These are phyloP conservation scores for Frankliniella fusca DNA, from an alignment of 2,888 invertebrate species.

Conservation along the genomic window DNA sequence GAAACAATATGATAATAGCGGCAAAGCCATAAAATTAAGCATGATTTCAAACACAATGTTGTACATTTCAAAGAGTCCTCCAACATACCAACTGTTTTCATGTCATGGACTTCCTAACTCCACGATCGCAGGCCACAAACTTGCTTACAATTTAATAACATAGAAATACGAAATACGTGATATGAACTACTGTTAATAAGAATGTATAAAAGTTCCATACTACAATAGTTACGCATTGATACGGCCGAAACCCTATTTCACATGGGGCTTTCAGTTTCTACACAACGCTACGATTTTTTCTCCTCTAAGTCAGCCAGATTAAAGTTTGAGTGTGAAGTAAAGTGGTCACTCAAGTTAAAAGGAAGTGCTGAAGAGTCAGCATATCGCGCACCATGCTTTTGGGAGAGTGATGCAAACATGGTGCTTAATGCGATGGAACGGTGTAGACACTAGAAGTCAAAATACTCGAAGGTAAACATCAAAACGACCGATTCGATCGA, in stretches of 20 bases:
- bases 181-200: conserved; percentile 12
- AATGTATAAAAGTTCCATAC: conserved; percentile 8
- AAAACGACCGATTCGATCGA: no score
- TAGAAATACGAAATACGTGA: neutral
- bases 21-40: no score
- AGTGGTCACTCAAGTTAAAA: neutral
- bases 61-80: no score
- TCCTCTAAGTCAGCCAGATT: neutral
- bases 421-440: no score
- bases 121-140: neutral
- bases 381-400: no score
- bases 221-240: neutral
- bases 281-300: neutral
- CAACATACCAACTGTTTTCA: no score
- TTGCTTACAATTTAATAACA: neutral
- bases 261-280: neutral
- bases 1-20: no score
- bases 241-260: neutral
- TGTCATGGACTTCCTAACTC: neutral
- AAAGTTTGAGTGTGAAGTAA: neutral
- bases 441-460: no score
- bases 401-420: no score
- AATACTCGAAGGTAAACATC: no score
- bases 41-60: no score
- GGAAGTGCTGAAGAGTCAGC: no score